Base-by-base conservation (phyloP, 2,888 invertebrate genomes). In the Drosophila engyochracea region DNA sequence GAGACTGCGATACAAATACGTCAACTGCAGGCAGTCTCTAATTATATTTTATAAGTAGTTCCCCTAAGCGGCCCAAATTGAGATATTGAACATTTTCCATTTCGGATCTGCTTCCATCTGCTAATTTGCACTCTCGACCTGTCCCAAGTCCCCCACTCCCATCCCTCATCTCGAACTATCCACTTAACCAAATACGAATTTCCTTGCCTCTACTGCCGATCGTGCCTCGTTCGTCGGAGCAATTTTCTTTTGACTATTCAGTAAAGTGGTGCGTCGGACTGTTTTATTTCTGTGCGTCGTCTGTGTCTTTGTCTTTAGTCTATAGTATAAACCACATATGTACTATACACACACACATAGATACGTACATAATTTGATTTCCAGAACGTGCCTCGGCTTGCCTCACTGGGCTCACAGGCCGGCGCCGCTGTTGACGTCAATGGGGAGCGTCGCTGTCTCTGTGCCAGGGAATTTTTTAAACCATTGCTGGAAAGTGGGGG, bases 301-400 rank as follows among this genome's bases (percentile, higher is more conserved):
- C 28, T 57, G 52, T 59, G 53, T 59, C 78, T 66, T 60, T 54
- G 75, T 55, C 80, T 75, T 71, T 72, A 47, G 65, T 81, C 81
- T 79, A 81, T 68, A 66, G 59, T 63, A 41, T 69, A 44, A 59
- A 70, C 61, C 64, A 54, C 66, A 74, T 35, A 60, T 25, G 25
- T 28, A 57, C 12, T n/a, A 37, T 22, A 49, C 14, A 30, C 35
- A 61, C 28, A 61, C 22, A 22, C 14, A 44, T 6, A n/a, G 6
- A 3, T 9, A 19, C 19, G 47, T 30, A 83, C 66, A 83, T 72
- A 44, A 83, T 89, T 87, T 89, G 81, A 85, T 89, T 87, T 89
- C 85, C 90, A 89, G 85, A 87, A 85, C 90, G 85, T 85, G 90
- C 88, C 78, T 76, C 79, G 77, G 83, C 85, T 87, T 84, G 85